These are phyloP conservation scores for Platycercus adscitus DNA, from an alignment of 2,113 vertebrate genomes.

Conservation along the genomic window DNA sequence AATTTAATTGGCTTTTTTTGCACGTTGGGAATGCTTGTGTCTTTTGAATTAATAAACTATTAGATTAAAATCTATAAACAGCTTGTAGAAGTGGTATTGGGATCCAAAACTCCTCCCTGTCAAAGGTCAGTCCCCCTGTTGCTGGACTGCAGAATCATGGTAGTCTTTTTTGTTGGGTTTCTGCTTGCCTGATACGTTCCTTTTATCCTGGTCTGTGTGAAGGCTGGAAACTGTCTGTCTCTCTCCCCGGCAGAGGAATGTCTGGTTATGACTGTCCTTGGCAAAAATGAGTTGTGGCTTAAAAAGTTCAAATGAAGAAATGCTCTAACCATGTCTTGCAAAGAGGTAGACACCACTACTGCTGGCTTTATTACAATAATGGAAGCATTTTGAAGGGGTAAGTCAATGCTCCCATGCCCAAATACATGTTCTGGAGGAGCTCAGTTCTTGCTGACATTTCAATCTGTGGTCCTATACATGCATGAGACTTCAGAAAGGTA, in stretches of 20 bases:
- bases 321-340: background rate
- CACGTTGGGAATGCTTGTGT: background rate
- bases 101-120: background rate
- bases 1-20: background rate
- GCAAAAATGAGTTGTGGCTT: background rate
- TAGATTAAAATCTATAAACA: background rate
- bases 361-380: background rate
- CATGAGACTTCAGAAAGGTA: background rate
- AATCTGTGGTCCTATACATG: background rate
- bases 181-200: background rate
- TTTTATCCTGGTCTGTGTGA: background rate
- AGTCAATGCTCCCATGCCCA: background rate
- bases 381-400: background rate
- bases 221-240: background rate
- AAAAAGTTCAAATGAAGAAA: background rate
- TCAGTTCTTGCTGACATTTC: background rate
- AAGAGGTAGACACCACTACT: background rate
- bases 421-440: background rate
- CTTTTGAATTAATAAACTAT: background rate
- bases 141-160: background rate
- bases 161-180: background rate
- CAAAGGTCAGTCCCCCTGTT: background rate
- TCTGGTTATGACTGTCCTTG: background rate
- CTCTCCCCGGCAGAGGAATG: rapidly evolving
- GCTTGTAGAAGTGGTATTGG: background rate